Evolutionary conservation across 2,888 invertebrate genomes (phyloP).

Genomic region (Congeria kusceri): DNA sequence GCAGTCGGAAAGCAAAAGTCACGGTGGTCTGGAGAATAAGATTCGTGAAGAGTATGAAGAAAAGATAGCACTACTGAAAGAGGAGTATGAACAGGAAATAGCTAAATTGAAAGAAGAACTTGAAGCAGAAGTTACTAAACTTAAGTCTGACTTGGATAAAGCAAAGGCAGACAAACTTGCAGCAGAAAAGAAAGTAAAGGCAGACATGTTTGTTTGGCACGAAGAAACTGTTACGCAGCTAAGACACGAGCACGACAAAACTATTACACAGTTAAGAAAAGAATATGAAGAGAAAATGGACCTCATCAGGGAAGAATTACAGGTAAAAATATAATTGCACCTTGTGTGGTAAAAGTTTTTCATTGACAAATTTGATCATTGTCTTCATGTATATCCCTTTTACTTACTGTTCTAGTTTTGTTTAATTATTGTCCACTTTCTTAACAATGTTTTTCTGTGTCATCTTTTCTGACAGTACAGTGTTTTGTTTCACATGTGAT

Average conservation of each 20-base stretch:
- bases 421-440: no score
- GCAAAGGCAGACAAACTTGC: constrained; percentile 45
- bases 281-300: constrained; percentile 75
- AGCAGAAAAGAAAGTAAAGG: constrained; percentile 63
- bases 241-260: constrained; percentile 57
- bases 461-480: no score
- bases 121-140: constrained; percentile 46
- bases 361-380: no score
- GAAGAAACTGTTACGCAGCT: constrained; percentile 55
- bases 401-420: no score
- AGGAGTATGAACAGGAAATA: constrained; percentile 63
- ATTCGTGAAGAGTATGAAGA: constrained; percentile 59
- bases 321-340: no score
- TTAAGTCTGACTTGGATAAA: constrained; percentile 41
- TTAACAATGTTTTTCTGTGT: no score
- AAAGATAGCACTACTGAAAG: constrained; percentile 52
- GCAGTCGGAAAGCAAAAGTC: constrained; percentile 23
- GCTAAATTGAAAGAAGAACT: constrained; percentile 34
- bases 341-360: no score
- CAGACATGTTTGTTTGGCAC: constrained; percentile 66
- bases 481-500: no score
- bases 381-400: no score
- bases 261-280: constrained; percentile 52
- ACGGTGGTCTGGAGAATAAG: constrained; percentile 40
- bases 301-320: constrained; percentile 61